Conservation (phyloP, 1,140 invertebrate genomes). For the Dendroctonus valens region DNA sequence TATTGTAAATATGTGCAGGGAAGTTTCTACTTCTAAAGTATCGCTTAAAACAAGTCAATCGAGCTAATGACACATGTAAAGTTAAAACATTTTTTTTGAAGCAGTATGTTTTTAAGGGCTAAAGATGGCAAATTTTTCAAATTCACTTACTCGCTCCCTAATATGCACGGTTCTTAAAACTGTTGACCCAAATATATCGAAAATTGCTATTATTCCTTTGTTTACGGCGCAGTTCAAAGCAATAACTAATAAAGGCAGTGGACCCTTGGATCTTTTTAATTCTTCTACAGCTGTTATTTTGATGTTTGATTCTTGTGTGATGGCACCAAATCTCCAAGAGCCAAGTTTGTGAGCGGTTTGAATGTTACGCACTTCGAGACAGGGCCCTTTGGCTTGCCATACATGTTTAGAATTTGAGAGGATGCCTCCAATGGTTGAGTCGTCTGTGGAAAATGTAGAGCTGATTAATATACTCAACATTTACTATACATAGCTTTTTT, state of each 20-base stretch:
- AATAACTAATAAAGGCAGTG: slow-evolving; percentile 52
- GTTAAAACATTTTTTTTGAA: too few relatives aligned
- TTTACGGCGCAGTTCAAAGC: slow-evolving; percentile 54
- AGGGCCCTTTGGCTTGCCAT: slow-evolving; percentile 60
- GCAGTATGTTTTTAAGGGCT: too few relatives aligned
- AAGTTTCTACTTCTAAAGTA: too few relatives aligned
- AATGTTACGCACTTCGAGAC: slow-evolving; percentile 60
- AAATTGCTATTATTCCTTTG: slow-evolving; percentile 56
- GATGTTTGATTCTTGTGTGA: slow-evolving; percentile 50
- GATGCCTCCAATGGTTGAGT: slow-evolving; percentile 38
- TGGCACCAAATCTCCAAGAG: slow-evolving; percentile 59
- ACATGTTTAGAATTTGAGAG: slow-evolving; percentile 53
- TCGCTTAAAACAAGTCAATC: too few relatives aligned
- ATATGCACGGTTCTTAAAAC: slow-evolving; percentile 55
- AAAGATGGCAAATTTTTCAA: neutral
- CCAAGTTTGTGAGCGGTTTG: slow-evolving; percentile 58
- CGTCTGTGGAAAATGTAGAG: slow-evolving; percentile 29
- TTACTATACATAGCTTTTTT: too few relatives aligned
- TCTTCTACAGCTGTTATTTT: slow-evolving; percentile 54
- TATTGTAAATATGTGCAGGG: neutral
- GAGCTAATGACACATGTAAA: slow-evolving; percentile 1
- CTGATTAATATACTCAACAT: too few relatives aligned
- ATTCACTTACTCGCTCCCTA: slow-evolving; percentile 50
- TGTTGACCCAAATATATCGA: slow-evolving; percentile 57
- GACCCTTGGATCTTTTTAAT: slow-evolving; percentile 52